Evolutionary conservation across 2,113 vertebrate species (phyloP).

Genomic region (Peromyscus polionotus): DNA sequence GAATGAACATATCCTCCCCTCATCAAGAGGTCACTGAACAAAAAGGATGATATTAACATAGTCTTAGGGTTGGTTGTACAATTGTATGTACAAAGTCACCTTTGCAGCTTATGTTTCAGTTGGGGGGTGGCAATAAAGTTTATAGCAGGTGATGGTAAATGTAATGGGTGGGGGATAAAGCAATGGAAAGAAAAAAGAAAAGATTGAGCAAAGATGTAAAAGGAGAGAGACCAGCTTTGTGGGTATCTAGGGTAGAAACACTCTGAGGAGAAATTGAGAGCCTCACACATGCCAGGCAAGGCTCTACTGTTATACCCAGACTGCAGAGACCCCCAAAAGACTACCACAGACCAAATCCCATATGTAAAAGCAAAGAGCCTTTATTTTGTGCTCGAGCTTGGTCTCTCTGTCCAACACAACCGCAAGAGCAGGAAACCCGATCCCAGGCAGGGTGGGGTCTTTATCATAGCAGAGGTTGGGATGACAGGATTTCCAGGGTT

Average conservation of each 20-base stretch:
- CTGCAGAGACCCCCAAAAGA: too few species aligned
- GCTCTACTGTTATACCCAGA: not conserved
- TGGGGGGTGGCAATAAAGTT: not conserved
- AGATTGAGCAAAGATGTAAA: not conserved
- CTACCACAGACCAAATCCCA: too few species aligned
- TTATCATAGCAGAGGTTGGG: too few species aligned
- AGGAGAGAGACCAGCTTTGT: not conserved
- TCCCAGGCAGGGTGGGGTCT: too few species aligned
- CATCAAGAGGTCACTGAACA: not conserved
- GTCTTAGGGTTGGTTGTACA: not conserved
- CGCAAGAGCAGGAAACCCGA: too few species aligned
- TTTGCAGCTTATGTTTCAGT: not conserved
- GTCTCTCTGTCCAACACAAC: too few species aligned
- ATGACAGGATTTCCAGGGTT: too few species aligned
- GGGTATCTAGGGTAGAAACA: not conserved
- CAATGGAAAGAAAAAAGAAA: not conserved
- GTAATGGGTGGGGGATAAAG: not conserved
- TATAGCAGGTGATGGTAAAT: not conserved
- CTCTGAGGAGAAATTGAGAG: not conserved
- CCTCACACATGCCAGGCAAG: not conserved
- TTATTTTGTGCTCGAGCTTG: too few species aligned
- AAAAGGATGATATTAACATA: not conserved
- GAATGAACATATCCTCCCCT: not conserved
- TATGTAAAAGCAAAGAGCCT: too few species aligned
- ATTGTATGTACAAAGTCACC: not conserved